Conservation (phyloP, 2,113 vertebrate species). For the Scalopus aquaticus region DNA sequence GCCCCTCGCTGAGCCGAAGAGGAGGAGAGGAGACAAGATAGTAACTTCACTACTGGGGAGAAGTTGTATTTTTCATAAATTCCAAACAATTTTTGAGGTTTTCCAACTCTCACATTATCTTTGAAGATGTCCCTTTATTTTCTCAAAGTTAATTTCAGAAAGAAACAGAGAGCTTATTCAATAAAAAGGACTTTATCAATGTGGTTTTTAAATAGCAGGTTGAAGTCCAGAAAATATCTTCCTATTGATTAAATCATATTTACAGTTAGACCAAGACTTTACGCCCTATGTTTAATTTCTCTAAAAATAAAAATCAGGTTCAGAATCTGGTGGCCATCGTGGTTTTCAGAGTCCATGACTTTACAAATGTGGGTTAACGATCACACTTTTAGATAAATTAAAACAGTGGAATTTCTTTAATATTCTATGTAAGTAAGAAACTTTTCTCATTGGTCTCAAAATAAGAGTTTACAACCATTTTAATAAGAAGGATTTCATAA, state of each 20-base stretch:
- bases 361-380: background rate
- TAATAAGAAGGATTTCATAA: conserved; percentile 80
- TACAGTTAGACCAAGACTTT: background rate
- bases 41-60: background rate
- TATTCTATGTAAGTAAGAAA: conserved; percentile 9
- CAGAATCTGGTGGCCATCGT: background rate
- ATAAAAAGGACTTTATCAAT: background rate
- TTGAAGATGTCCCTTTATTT: background rate
- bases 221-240: conserved; percentile 25
- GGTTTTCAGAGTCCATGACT: background rate
- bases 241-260: background rate
- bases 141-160: background rate
- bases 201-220: background rate
- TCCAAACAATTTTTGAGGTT: background rate
- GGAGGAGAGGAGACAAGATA: background rate
- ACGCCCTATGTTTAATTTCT: background rate
- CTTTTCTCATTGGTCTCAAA: conserved; percentile 49
- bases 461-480: conserved; percentile 79
- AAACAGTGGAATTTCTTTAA: conserved; percentile 60
- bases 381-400: conserved; percentile 38
- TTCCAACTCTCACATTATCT: background rate
- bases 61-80: background rate
- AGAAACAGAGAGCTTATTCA: background rate
- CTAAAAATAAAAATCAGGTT: conserved; percentile 6
- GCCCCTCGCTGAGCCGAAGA: background rate